These are phyloP conservation scores for Oryctolagus cuniculus DNA, from an alignment of 2,113 vertebrate genomes.

Conservation along the genomic window mOryCun1.1 NC_091440.1:2278001-2278500, in stretches of 20 bases:
- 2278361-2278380: no score
- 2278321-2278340: no score
- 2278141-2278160: neutral
- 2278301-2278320: no score
- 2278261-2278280: no score
- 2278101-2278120: no score
- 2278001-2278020: neutral
- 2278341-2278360: no score
- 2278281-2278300: no score
- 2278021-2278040: neutral
- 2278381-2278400: no score
- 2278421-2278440: neutral
- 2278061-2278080: neutral
- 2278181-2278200: neutral
- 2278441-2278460: neutral
- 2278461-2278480: neutral
- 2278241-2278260: no score
- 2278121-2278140: neutral
- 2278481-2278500: neutral
- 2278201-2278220: neutral
- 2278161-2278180: conserved; percentile 53
- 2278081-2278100: no score
- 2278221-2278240: no score
- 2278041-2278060: neutral
- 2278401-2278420: neutral